Conservation (phyloP, 2,113 vertebrate genomes). For the Rhinogobius similis region DNA sequence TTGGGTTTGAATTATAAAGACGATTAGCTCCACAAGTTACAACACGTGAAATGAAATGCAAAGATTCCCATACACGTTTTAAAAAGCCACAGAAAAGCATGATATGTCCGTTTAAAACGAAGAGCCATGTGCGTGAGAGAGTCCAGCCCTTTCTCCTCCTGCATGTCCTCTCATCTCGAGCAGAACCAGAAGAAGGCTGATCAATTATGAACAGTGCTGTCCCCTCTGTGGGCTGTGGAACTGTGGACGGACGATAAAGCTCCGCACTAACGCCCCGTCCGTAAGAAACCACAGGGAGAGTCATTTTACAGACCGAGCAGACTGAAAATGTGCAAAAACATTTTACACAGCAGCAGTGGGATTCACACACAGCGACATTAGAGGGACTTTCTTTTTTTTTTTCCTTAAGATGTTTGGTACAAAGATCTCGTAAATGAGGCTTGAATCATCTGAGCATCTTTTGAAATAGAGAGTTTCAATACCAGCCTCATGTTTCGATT, state of each 20-base stretch:
- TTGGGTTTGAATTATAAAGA: no score
- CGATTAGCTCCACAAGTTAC: no score
- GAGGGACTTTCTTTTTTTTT: no score
- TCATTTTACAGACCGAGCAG: constrained; percentile 50
- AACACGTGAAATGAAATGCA: neutral
- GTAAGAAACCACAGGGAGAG: constrained; percentile 67
- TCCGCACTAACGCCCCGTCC: constrained; percentile 64
- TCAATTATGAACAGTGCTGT: constrained; percentile 77
- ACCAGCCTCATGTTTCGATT: neutral
- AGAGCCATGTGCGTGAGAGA: neutral
- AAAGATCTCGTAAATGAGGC: constrained; percentile 1
- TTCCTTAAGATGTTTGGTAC: constrained; percentile 1
- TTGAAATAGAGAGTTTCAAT: neutral
- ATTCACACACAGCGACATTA: constrained; percentile 9
- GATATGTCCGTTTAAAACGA: constrained; percentile 7
- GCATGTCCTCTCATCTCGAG: constrained; percentile 50
- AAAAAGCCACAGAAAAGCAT: neutral
- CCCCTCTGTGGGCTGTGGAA: constrained; percentile 65
- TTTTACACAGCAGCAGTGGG: constrained; percentile 37
- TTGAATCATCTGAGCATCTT: neutral
- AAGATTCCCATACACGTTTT: neutral
- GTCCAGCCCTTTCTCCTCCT: constrained; percentile 36
- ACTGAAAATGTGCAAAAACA: constrained; percentile 43
- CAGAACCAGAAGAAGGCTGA: constrained; percentile 66
- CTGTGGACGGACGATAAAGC: constrained; percentile 75